These are phyloP conservation scores for Drosophila lacicola DNA, from an alignment of 2,888 invertebrate genomes.

Conservation along the genomic window DNA sequence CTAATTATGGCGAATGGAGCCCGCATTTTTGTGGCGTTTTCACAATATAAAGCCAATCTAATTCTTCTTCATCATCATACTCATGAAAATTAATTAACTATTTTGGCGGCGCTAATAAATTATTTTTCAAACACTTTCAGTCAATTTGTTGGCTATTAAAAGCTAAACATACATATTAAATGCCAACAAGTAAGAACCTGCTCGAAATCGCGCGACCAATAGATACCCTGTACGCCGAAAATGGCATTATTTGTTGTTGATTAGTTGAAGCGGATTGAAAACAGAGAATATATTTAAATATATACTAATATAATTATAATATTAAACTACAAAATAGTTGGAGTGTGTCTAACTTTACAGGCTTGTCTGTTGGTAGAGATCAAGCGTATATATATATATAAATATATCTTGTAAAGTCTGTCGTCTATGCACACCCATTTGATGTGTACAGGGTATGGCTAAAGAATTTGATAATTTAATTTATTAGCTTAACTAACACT, in stretches of 20 bases:
- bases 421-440: not conserved
- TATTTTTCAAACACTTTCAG: conserved; percentile 35
- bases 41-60: conserved; percentile 6
- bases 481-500: conserved; percentile 29
- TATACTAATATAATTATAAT: too few relatives aligned
- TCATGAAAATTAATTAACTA: conserved; percentile 37
- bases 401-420: not conserved
- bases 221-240: not conserved
- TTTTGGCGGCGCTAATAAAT: conserved; percentile 31
- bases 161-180: conserved; percentile 23
- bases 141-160: conserved; percentile 38
- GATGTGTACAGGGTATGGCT: not conserved
- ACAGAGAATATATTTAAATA: not conserved
- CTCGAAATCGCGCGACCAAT: not conserved
- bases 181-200: not conserved
- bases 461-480: conserved; percentile 26
- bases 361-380: too few relatives aligned
- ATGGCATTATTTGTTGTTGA: too few relatives aligned
- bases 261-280: too few relatives aligned
- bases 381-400: too few relatives aligned
- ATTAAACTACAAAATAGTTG: not conserved
- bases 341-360: too few relatives aligned
- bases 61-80: conserved; percentile 18
- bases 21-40: conserved; percentile 3
- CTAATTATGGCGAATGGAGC: conserved; percentile 5